Evolutionary conservation across 2,888 invertebrate genomes (phyloP).

Genomic region (Lasioglossum lativentre): DNA sequence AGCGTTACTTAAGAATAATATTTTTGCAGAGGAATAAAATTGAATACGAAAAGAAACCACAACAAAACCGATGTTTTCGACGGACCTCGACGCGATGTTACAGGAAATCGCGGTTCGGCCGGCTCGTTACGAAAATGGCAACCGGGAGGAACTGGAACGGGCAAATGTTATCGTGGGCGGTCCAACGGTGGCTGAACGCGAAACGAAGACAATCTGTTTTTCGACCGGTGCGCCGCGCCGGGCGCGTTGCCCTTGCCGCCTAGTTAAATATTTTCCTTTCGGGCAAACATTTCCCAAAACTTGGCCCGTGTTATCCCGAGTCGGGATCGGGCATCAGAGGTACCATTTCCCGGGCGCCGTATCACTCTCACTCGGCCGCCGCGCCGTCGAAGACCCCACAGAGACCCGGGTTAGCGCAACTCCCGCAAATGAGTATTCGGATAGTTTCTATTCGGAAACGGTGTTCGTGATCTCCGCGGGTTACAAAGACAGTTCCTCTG

Average conservation of each 20-base stretch:
- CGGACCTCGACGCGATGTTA: neutral
- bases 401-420: neutral
- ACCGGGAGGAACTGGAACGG: neutral
- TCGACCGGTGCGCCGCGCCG: neutral
- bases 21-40: neutral
- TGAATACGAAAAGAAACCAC: neutral
- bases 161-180: neutral
- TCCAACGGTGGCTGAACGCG: neutral
- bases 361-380: neutral
- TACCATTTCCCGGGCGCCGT: constrained; percentile 19
- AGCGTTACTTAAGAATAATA: neutral
- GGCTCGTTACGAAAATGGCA: neutral
- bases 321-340: constrained; percentile 5
- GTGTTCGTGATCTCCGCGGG: neutral
- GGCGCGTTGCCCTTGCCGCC: neutral
- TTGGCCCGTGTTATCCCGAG: neutral
- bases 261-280: constrained; percentile 25
- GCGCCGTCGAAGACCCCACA: neutral
- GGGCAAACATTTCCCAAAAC: constrained; percentile 16
- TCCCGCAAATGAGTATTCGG: constrained; percentile 18
- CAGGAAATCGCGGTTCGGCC: neutral
- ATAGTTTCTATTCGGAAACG: constrained; percentile 6
- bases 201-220: constrained; percentile 10
- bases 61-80: neutral
- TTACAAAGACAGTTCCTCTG: neutral